A percentile compares a stretch with the other conserved stretches of the same genome.
Conservation (phyloP, 53 echinoderm and acorn worm genomes). For the Patiria pectinifera region DNA sequence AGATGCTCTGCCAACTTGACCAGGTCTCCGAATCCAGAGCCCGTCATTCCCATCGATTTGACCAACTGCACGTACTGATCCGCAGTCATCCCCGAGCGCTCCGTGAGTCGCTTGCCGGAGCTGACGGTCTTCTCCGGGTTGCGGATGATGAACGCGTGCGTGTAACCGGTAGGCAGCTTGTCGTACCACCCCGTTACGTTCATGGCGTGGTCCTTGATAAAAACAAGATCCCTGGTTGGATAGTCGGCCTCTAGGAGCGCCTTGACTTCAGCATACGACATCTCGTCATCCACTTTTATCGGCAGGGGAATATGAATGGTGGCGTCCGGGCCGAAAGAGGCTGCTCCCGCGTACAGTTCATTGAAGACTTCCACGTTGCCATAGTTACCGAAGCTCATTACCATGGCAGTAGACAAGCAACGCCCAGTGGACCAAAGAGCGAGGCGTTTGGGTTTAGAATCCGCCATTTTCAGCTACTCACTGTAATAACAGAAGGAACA, state of each 20-base stretch:
- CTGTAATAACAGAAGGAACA: background rate
- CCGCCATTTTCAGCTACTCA: background rate
- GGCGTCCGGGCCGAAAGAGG: constrained; percentile 11
- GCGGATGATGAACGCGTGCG: constrained; percentile 32
- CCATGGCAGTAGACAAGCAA: constrained; percentile 45
- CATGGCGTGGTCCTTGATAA: constrained; percentile 26
- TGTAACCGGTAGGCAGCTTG: constrained; percentile 15
- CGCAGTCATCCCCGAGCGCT: background rate
- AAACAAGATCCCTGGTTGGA: constrained; percentile 15
- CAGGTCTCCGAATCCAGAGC: constrained; percentile 11
- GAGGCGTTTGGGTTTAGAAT: constrained; percentile 27
- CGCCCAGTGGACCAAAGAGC: constrained; percentile 11
- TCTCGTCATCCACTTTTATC: constrained; percentile 14
- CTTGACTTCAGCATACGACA: background rate
- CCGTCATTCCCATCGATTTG: background rate
- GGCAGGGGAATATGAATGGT: background rate
- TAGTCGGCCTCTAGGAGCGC: constrained; percentile 22
- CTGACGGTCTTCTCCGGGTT: constrained; percentile 7
- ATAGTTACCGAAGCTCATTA: constrained; percentile 52
- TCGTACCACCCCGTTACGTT: constrained; percentile 5
- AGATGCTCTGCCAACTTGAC: constrained; percentile 24
- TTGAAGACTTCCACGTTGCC: constrained; percentile 58
- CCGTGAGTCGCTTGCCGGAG: background rate
- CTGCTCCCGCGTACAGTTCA: constrained; percentile 36
- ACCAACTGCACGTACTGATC: constrained; percentile 15